Base-by-base conservation (phyloP, 1,140 invertebrate species). In the Philaenus spumarius region DNA sequence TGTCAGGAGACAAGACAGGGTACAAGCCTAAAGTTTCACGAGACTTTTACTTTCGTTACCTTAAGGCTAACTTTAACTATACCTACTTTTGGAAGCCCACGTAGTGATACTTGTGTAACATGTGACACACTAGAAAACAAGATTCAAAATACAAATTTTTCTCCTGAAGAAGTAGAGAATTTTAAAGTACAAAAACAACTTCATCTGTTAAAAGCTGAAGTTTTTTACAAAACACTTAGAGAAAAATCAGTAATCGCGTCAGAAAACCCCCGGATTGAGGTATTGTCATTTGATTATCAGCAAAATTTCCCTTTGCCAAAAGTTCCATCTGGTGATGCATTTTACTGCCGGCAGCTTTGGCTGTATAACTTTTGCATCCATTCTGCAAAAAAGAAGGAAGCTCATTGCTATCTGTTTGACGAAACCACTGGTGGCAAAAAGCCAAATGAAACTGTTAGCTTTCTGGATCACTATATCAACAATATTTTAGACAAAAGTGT, bases 41-140 rank as follows among this genome's bases (percentile, higher is more conserved):
- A 9, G 42, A 45, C 15, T 45, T 45, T 45, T 45, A 45, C 42
- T 45, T 45, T 45, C 42, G 42, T 17, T 45, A 45, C 15, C 15
- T 45, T 7, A 45, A 45, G 15, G 42, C 42, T 45, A 45, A 55
- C n/a, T 55, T 55, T 15, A 55, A 55, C 20, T 42, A 35, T 11
- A 35, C 52, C n/a, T n/a, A n/a, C n/a, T 23, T 55, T 55, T 55
- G 52, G 52, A 2, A 5, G n/a, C 7, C 37, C 37, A 2, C 26
- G 37, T 11, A 19, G n/a, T 42, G 52, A 55, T 19, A 45, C 42
- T 19, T 45, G 42, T 45, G 42, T 45, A 17, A 45, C 7, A 45
- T 45, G 42, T 45, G 15, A 45, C 42, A 17, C 15, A 7, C 42
- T 45, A n/a, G n/a, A n/a, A n/a, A n/a, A n/a, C n/a, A n/a, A n/a